phyloP scores from a whole-genome alignment of 2,888 invertebrate genomes.

The Pollenia angustigena region DNA sequence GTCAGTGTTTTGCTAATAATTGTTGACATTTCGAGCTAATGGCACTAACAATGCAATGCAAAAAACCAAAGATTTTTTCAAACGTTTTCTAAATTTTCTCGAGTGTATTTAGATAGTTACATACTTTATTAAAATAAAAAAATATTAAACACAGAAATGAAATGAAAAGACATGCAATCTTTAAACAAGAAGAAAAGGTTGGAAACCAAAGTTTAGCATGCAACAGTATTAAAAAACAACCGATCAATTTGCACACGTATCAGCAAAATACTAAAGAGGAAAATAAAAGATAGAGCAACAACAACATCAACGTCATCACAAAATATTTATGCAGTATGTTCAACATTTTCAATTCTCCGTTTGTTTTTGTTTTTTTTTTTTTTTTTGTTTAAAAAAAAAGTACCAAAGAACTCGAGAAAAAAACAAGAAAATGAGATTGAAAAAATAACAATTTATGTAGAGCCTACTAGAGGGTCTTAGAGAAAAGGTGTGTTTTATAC shows the following conservation, averaged over 20 bases:
- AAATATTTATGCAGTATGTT: slow-evolving; percentile 52
- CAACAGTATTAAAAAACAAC: slow-evolving; percentile 62
- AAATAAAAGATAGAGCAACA: slow-evolving; percentile 8
- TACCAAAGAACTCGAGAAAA: background rate
- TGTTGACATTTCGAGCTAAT: no score
- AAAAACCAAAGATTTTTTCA: no score
- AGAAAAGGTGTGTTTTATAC: slow-evolving; percentile 66
- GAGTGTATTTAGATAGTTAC: slow-evolving; percentile 18
- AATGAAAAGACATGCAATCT: slow-evolving; percentile 67
- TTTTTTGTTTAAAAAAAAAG: background rate
- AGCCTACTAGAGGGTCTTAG: slow-evolving; percentile 61
- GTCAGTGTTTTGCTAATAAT: no score
- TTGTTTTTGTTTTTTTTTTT: slow-evolving; percentile 12
- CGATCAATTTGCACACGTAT: slow-evolving; percentile 71
- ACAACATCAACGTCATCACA: slow-evolving; percentile 21
- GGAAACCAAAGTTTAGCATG: slow-evolving; percentile 56
- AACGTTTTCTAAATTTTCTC: background rate
- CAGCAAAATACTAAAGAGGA: slow-evolving; percentile 27
- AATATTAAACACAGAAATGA: slow-evolving; percentile 42
- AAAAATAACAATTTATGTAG: slow-evolving; percentile 34
- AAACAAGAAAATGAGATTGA: slow-evolving; percentile 8
- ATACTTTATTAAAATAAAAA: slow-evolving; percentile 42
- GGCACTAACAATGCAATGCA: no score
- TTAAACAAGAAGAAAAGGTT: slow-evolving; percentile 14
- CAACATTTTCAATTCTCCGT: slow-evolving; percentile 16